Evolutionary conservation across 2,888 invertebrate species (phyloP), one percentile per base, ranked within the genome.

Genomic region (Epsilonema sp.): DNA sequence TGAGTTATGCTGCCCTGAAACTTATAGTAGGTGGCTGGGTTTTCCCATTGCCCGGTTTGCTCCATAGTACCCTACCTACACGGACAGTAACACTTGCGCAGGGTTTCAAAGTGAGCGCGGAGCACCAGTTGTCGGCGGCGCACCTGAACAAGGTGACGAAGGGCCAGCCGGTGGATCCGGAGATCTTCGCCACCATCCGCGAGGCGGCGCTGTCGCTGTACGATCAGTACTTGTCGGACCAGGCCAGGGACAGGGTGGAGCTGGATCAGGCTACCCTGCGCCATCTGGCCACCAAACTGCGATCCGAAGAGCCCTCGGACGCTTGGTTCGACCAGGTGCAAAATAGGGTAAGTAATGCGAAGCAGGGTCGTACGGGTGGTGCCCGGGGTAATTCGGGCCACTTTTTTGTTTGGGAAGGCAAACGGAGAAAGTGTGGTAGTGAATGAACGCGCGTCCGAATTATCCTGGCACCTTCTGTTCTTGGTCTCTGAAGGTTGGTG

Each of bases 261-360:
- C 60, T 81, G 11, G 78, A 78, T 52, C 75, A 77, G 45, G 61
- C 65, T 8, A 61, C 78, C 4, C 70, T 77, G 2, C 75, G 76
- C 55, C 71, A 71, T 53, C 68, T 81, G 43, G 64, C 76, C 31
- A 69, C 72, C 25, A 73, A 74, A 57, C 75, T 80, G 49, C 72
- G 75, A 54, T 75, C 73, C 45, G 78, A 79, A 59, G 62, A 65
- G 24, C 75, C 78, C 3, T 72, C 71, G 24, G 78, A 81, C 49
- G 70, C 74, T 2, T 82, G 85, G 75, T 89, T 89, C 65, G 85
- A 87, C 62, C 80, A 81, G 51, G 74, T 83, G 20, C 80, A 84
- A 66, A 60, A 64, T 21, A 53, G 55, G 46, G 58, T 58, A 31
- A 46, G n/a, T n/a, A n/a, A n/a, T n/a, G n/a, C n/a, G n/a, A n/a